Evolutionary conservation across 92 coral and sea anemone species (phyloP).

Genomic region (Zoanthus gigantus): DNA sequence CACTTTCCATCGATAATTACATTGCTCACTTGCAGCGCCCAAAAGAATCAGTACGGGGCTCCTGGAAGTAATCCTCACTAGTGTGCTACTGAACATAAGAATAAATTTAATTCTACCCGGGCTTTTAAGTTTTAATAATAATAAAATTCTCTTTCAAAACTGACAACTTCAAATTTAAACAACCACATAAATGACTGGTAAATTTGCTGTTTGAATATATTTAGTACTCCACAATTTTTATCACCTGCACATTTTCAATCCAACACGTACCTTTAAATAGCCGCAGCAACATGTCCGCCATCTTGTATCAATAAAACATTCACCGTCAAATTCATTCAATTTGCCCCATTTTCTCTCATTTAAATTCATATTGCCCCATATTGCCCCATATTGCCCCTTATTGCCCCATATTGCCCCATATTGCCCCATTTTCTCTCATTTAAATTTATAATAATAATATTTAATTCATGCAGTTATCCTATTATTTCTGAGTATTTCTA

Average conservation of each 20-base stretch:
- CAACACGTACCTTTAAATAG: conserved; percentile 6
- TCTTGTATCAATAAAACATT: conserved; percentile 11
- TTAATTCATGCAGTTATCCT: conserved; percentile 8
- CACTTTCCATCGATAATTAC: conserved; percentile 12
- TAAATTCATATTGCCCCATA: neutral
- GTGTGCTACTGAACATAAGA: conserved; percentile 7
- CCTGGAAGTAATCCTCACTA: conserved; percentile 7
- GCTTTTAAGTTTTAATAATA: conserved; percentile 3
- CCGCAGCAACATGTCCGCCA: conserved; percentile 14
- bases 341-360: conserved; percentile 9
- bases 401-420: too few relatives aligned
- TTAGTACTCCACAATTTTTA: conserved; percentile 1
- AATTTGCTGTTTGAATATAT: conserved; percentile 4
- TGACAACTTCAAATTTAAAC: conserved; percentile 5
- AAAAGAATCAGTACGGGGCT: conserved; percentile 7
- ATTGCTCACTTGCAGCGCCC: conserved; percentile 9
- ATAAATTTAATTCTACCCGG: conserved; percentile 5
- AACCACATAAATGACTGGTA: conserved; percentile 3
- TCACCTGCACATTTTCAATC: conserved; percentile 7
- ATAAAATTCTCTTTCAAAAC: conserved; percentile 4
- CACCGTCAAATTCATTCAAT: conserved; percentile 13
- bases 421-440: neutral
- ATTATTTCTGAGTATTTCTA: conserved; percentile 7
- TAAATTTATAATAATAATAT: conserved; percentile 2
- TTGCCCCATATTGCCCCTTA: neutral